Conservation (phyloP, 2,888 invertebrate genomes). For the Epirrhoe alternata region DNA sequence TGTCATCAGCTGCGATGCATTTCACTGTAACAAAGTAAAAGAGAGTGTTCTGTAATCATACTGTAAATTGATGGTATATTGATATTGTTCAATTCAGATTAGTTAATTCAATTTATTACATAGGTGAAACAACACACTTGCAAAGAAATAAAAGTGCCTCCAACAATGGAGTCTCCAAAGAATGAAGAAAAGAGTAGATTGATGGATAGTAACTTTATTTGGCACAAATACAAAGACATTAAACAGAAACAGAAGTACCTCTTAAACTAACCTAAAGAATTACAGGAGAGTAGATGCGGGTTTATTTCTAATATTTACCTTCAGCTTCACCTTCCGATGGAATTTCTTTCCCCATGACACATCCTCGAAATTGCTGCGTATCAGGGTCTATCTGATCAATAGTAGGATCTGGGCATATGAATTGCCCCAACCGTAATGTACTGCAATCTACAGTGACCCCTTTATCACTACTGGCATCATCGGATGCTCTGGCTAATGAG, state of each 20-base stretch:
- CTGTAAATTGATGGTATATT: too few species aligned
- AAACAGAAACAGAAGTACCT: too few species aligned
- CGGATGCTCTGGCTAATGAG: conserved; percentile 57
- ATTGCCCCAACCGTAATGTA: conserved; percentile 91
- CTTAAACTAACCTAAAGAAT: too few species aligned
- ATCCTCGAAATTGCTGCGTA: conserved; percentile 95
- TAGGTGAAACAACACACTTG: too few species aligned
- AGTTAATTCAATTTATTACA: too few species aligned
- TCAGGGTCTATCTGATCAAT: conserved; percentile 92
- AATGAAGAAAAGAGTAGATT: too few species aligned
- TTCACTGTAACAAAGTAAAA: conserved; percentile 80
- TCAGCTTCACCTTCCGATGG: conserved; percentile 90
- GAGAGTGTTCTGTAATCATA: not conserved
- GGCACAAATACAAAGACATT: too few species aligned
- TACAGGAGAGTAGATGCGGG: not conserved
- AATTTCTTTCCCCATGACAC: conserved; percentile 83
- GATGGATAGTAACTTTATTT: too few species aligned
- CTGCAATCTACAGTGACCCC: conserved; percentile 86
- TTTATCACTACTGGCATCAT: conserved; percentile 65
- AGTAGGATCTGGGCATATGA: conserved; percentile 93
- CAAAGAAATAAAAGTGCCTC: too few species aligned
- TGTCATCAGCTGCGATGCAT: conserved; percentile 93
- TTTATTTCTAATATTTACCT: conserved; percentile 78
- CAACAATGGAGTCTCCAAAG: too few species aligned
- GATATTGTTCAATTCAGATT: too few species aligned